Conservation (phyloP, 2,113 vertebrate species). For the Oryzias curvinotus region DNA sequence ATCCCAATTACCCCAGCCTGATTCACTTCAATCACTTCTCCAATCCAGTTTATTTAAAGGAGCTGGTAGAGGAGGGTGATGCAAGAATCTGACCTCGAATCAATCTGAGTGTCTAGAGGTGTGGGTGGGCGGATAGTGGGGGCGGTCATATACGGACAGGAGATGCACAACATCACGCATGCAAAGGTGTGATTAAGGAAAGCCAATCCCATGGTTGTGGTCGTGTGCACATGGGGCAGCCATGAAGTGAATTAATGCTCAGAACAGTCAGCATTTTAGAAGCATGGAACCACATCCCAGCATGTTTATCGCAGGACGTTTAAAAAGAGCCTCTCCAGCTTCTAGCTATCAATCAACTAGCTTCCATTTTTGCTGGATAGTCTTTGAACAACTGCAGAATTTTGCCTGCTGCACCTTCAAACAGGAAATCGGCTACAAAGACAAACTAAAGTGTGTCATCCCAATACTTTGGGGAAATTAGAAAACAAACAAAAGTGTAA, state of each 20-base stretch:
- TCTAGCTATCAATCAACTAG: too few relatives aligned
- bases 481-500: too few relatives aligned
- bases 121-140: background rate
- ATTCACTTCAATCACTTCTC: constrained; percentile 28
- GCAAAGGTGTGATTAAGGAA: constrained; percentile 37
- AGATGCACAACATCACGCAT: constrained; percentile 40
- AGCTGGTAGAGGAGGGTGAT: constrained; percentile 3
- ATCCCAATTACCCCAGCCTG: constrained; percentile 45
- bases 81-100: constrained; percentile 44
- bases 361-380: too few relatives aligned
- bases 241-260: too few relatives aligned
- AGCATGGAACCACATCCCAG: constrained; percentile 46
- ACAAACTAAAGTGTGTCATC: too few relatives aligned
- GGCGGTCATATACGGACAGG: constrained; percentile 22
- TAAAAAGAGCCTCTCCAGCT: too few relatives aligned
- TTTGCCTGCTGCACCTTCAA: too few relatives aligned
- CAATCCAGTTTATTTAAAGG: constrained; percentile 47
- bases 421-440: too few relatives aligned
- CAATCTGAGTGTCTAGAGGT: constrained; percentile 9
- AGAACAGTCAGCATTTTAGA: constrained; percentile 53
- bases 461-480: too few relatives aligned
- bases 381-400: too few relatives aligned
- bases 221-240: background rate
- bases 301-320: constrained; percentile 54
- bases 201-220: constrained; percentile 20